These are phyloP conservation scores for Parapristionchus giblindavisi DNA, from an alignment of 2,888 invertebrate genomes.

Conservation along the genomic window DNA sequence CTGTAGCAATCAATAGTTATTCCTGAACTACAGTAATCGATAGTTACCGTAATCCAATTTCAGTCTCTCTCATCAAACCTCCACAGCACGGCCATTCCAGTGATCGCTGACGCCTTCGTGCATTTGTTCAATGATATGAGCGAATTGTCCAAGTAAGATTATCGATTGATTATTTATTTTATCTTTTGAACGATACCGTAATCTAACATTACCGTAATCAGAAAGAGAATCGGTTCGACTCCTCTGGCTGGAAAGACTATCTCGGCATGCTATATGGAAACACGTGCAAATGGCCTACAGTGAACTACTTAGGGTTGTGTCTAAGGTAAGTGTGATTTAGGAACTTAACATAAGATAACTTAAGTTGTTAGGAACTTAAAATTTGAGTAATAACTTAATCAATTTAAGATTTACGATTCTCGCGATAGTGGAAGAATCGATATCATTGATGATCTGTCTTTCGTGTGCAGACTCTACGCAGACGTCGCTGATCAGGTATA, in stretches of 20 bases:
- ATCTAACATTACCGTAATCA: too few relatives aligned
- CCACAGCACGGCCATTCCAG: constrained; percentile 39
- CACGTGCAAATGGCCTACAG: constrained; percentile 55
- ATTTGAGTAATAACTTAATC: too few relatives aligned
- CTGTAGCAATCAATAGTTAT: too few relatives aligned
- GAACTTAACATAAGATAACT: too few relatives aligned
- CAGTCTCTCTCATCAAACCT: constrained; percentile 20
- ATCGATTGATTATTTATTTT: too few relatives aligned
- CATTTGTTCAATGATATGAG: constrained; percentile 62
- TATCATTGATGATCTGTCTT: constrained; percentile 60
- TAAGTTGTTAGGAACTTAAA: too few relatives aligned
- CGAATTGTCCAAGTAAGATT: constrained; percentile 45
- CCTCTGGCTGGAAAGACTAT: constrained; percentile 21
- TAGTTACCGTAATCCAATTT: too few relatives aligned
- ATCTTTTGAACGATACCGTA: neutral
- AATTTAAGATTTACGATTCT: constrained; percentile 55
- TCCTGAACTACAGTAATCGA: too few relatives aligned
- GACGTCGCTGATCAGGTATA: constrained; percentile 64
- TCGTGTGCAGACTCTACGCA: constrained; percentile 60
- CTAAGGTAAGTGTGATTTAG: constrained; percentile 54
- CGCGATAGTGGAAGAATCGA: constrained; percentile 60
- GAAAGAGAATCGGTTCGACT: constrained; percentile 28
- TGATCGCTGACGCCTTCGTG: constrained; percentile 60
- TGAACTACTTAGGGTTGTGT: constrained; percentile 56
- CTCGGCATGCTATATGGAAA: constrained; percentile 49